These are phyloP conservation scores for Coranthus polyacanthus DNA, from an alignment of 2,797 vertebrate species.

Conservation along the genomic window DNA sequence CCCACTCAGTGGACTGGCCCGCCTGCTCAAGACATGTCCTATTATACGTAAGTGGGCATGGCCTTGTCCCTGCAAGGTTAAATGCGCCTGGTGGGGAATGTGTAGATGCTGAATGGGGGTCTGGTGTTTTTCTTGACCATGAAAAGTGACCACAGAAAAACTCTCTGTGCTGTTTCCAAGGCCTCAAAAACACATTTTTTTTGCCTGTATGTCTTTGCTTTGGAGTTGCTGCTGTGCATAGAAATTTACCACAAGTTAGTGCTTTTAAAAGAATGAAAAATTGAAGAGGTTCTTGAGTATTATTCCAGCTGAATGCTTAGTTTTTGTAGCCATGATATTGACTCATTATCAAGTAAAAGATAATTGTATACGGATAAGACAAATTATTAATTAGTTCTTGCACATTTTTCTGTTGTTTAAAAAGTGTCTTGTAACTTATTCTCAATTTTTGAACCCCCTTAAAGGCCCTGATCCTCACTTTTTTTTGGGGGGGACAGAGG, in stretches of 20 bases:
- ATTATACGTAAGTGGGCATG: slow-evolving; percentile 85
- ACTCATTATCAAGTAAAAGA: background rate
- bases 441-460: background rate
- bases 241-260: background rate
- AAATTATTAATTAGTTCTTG: background rate
- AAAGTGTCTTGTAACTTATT: too few species aligned
- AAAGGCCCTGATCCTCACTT: too few species aligned
- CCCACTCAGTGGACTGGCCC: slow-evolving; percentile 83
- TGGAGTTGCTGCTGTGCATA: slow-evolving; percentile 20
- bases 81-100: slow-evolving; percentile 46
- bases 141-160: slow-evolving; percentile 31
- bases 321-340: background rate
- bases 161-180: slow-evolving; percentile 8
- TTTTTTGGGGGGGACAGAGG: too few species aligned
- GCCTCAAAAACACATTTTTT: slow-evolving; percentile 11
- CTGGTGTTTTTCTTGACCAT: slow-evolving; percentile 35
- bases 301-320: background rate
- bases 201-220: slow-evolving; percentile 13
- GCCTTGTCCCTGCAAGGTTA: slow-evolving; percentile 45
- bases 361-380: too few species aligned
- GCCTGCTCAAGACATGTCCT: slow-evolving; percentile 80
- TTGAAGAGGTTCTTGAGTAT: background rate
- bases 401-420: background rate
- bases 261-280: background rate
- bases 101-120: slow-evolving; percentile 23